Base-by-base conservation (phyloP, 2,888 invertebrate genomes). In the Tanytarsus gracilentus region DNA sequence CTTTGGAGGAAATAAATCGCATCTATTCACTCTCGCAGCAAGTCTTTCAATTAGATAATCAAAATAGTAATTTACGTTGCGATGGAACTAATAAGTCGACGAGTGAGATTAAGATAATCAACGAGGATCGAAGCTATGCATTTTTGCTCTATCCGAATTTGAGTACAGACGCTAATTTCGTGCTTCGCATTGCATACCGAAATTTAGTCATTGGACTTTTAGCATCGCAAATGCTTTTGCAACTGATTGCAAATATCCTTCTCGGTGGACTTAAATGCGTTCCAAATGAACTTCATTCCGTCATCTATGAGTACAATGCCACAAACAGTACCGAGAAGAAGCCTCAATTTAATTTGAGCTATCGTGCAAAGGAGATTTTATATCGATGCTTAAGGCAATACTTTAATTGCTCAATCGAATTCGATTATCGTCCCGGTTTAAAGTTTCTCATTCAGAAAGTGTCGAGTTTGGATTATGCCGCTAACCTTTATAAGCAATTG, bases 401-500 rank as follows among this genome's bases (percentile, higher is more conserved):
- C 2, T 88, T 90, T 68, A 80, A 80, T 58, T 81, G 89, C 62
- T 87, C 94, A 0, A 79, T 85, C 70, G 88, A 89, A 67, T 95
- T 96, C 70, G 95, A 96, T 72, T 79, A 84, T 7, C 80, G 95
- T 29, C 95, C 95, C 0, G 95, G 95, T 0, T 76, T 96, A 18
- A 96, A 96, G 72, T 95, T 96, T 71, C 79, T 96, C 3, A 84
- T 94, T 63, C 95, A 96, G 72, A 95, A 95, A 76, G 92, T 93
- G 0, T 89, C 88, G 0, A 88, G 87, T 68, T 79, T 91, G 64
- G 87, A 86, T 62, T 82, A 86, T 66, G 89, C 91, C 4, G 91
- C 93, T 1, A 93, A 92, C 73, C 76, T 93, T n/a, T 93, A 92
- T 70, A 88, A 88, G 62, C 94, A 94, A 74, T 90, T 93, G 8